Conservation (phyloP, 2,888 invertebrate genomes). For the Napeogenes inachia region DNA sequence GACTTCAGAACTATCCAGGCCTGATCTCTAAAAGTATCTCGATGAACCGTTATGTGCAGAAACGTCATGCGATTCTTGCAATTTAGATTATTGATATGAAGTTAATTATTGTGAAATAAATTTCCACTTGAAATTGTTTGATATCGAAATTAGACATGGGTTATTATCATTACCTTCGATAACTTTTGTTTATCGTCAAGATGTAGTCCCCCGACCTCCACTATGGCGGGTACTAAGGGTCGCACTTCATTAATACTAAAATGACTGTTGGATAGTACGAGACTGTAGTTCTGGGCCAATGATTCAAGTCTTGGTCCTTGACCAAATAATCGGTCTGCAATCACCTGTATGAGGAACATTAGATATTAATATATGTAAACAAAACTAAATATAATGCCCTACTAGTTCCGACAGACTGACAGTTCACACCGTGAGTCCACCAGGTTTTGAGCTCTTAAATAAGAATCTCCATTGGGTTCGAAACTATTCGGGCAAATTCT, state of each 20-base stretch:
- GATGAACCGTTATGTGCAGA: no score
- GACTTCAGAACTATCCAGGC: no score
- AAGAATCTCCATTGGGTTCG: no score
- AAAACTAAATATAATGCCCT: no score
- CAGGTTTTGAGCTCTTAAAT: no score
- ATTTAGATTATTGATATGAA: slow-evolving; percentile 52
- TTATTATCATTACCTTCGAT: slow-evolving; percentile 47
- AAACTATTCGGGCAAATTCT: no score
- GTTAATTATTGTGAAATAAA: background rate
- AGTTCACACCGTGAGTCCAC: no score
- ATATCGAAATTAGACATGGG: background rate
- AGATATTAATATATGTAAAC: no score
- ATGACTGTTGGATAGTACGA: slow-evolving; percentile 76
- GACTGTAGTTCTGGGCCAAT: slow-evolving; percentile 70
- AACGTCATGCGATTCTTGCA: slow-evolving; percentile 11
- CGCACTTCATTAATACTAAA: slow-evolving; percentile 75
- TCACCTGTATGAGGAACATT: slow-evolving; percentile 43
- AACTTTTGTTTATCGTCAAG: slow-evolving; percentile 64
- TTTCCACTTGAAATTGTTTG: background rate
- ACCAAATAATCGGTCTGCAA: slow-evolving; percentile 74
- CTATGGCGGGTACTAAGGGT: slow-evolving; percentile 72
- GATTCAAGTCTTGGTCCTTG: slow-evolving; percentile 60
- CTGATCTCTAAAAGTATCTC: no score
- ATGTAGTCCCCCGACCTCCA: slow-evolving; percentile 78
- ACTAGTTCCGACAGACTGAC: no score